Evolutionary conservation across 1,140 invertebrate species (phyloP).

Genomic region (Lucilia cuprina): DNA sequence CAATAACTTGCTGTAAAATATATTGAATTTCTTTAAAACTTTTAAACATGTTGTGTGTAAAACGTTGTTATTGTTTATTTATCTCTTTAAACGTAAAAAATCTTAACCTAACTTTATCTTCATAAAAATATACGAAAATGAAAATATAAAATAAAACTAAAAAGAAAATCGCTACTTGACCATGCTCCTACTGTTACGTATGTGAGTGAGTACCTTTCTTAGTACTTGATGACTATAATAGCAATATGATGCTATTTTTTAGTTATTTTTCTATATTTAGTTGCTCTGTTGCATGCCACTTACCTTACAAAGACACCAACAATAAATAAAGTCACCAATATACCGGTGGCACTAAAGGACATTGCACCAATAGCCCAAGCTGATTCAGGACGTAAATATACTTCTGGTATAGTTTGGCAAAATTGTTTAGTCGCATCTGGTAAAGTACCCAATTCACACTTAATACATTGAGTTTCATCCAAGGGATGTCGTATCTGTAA

Average conservation of each 20-base stretch:
- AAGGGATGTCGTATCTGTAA: conserved; percentile 77
- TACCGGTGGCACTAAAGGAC: conserved; percentile 79
- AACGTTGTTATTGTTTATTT: too few species aligned
- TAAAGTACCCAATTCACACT: conserved; percentile 82
- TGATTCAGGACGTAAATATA: conserved; percentile 80
- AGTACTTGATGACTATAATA: too few species aligned
- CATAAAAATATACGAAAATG: too few species aligned
- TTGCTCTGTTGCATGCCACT: conserved; percentile 36
- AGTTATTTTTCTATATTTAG: neutral
- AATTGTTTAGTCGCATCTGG: conserved; percentile 77
- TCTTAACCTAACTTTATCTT: too few species aligned
- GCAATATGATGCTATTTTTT: too few species aligned
- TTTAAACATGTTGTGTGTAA: too few species aligned
- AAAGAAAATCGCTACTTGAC: neutral
- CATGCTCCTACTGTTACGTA: neutral
- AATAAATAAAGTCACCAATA: conserved; percentile 77
- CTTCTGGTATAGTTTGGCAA: conserved; percentile 83
- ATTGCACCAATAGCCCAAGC: conserved; percentile 91
- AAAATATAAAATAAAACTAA: too few species aligned
- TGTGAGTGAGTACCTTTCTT: too few species aligned
- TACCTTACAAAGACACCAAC: conserved; percentile 69
- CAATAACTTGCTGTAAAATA: too few species aligned
- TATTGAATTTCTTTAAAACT: too few species aligned
- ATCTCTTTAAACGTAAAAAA: too few species aligned
- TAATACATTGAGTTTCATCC: conserved; percentile 82